Evolutionary conservation across 2,888 invertebrate species (phyloP).

Genomic region (Amiota minor): DNA sequence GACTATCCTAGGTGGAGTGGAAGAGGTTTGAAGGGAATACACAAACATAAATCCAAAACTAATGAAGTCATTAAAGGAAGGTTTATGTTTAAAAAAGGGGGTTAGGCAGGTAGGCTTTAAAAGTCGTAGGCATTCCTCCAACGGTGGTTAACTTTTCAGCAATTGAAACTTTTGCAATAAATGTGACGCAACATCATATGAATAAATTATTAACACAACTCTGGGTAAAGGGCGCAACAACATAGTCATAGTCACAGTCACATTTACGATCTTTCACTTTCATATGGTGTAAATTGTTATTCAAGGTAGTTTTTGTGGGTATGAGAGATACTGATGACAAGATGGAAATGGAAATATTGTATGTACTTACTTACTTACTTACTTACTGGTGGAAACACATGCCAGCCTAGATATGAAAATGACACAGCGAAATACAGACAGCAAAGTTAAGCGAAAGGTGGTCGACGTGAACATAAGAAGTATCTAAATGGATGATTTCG

Average conservation of each 20-base stretch:
- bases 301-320: background rate
- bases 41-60: slow-evolving; percentile 32
- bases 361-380: background rate
- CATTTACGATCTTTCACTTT: too few species aligned
- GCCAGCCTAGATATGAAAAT: slow-evolving; percentile 13
- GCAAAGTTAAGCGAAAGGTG: background rate
- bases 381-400: slow-evolving; percentile 11
- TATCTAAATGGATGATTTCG: background rate
- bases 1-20: too few species aligned
- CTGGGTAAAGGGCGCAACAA: slow-evolving; percentile 35
- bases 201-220: slow-evolving; percentile 60
- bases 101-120: slow-evolving; percentile 19
- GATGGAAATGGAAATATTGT: slow-evolving; percentile 1
- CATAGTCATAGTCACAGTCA: background rate
- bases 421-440: slow-evolving; percentile 13
- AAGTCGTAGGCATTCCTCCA: background rate
- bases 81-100: slow-evolving; percentile 20
- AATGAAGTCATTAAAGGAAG: slow-evolving; percentile 65
- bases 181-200: slow-evolving; percentile 53
- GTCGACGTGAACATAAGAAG: background rate
- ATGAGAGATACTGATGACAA: slow-evolving; percentile 15
- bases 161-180: slow-evolving; percentile 51
- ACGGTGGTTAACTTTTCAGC: slow-evolving; percentile 57
- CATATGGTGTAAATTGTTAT: background rate
- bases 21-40: background rate